Evolutionary conservation across 2,888 invertebrate genomes (phyloP).

Genomic region (Agonopterix heracliana): DNA sequence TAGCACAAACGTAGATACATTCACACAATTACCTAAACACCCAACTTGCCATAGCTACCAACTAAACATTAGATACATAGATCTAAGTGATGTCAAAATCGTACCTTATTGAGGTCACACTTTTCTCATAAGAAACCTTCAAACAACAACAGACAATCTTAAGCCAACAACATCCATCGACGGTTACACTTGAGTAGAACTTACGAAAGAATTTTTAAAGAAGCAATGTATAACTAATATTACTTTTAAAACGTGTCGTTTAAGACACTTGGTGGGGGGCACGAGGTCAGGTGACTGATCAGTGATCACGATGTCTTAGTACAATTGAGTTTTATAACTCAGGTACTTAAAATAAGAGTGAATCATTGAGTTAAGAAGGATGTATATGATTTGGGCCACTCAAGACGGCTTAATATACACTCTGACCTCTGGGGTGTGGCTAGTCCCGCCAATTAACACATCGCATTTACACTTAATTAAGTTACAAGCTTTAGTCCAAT

Average conservation of each 20-base stretch:
- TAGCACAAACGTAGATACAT: slow-evolving; percentile 1
- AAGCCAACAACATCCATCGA: slow-evolving; percentile 11
- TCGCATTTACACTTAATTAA: slow-evolving; percentile 10
- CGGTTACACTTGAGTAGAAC: slow-evolving; percentile 12
- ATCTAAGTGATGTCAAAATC: slow-evolving; percentile 25
- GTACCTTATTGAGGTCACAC: slow-evolving; percentile 47
- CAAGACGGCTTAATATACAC: slow-evolving; percentile 19
- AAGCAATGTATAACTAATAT: slow-evolving; percentile 35
- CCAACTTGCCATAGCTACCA: neutral
- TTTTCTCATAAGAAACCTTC: slow-evolving; percentile 53
- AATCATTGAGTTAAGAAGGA: slow-evolving; percentile 48
- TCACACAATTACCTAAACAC: slow-evolving; percentile 21
- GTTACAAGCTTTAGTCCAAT: slow-evolving; percentile 18
- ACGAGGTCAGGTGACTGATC: slow-evolving; percentile 45
- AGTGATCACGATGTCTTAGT: slow-evolving; percentile 18
- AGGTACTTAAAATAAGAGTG: slow-evolving; percentile 15
- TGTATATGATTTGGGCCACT: slow-evolving; percentile 40
- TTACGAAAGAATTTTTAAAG: slow-evolving; percentile 29
- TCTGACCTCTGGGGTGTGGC: slow-evolving; percentile 38
- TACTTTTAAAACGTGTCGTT: slow-evolving; percentile 26
- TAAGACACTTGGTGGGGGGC: slow-evolving; percentile 41
- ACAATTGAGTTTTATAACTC: slow-evolving; percentile 31
- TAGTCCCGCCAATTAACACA: too few species aligned
- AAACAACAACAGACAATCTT: slow-evolving; percentile 14
- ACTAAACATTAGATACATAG: slow-evolving; percentile 29